A percentile compares a stretch with the other conserved stretches of the same genome.
Evolutionary conservation across 2,888 invertebrate genomes (phyloP).

Genomic region (Dicyrtoma fusca): DNA sequence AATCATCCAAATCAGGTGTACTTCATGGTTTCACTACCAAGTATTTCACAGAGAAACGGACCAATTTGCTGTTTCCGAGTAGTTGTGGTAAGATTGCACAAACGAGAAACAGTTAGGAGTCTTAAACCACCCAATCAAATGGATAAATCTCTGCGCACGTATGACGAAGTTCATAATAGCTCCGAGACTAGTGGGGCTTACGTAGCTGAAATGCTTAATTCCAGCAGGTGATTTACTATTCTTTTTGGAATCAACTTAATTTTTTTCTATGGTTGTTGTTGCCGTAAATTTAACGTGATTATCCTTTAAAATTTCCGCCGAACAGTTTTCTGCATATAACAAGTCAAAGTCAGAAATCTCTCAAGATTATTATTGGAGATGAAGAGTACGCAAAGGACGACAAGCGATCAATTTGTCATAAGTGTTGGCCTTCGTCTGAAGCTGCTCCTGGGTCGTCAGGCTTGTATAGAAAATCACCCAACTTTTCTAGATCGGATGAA

Average conservation of each 20-base stretch:
- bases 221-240: constrained; percentile 46
- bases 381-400: constrained; percentile 43
- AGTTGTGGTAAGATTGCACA: constrained; percentile 73
- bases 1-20: constrained; percentile 65
- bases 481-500: too few relatives aligned
- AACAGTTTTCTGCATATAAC: not conserved
- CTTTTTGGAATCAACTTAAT: too few relatives aligned
- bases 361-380: constrained; percentile 55
- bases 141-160: constrained; percentile 67
- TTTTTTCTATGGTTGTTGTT: too few relatives aligned
- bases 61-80: constrained; percentile 82
- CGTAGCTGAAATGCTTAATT: constrained; percentile 77
- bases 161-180: constrained; percentile 72
- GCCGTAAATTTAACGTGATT: too few relatives aligned
- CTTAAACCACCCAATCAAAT: constrained; percentile 72
- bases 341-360: constrained; percentile 22
- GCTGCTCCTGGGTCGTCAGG: constrained; percentile 38
- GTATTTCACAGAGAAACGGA: constrained; percentile 81
- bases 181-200: constrained; percentile 73
- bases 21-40: constrained; percentile 71
- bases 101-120: constrained; percentile 68
- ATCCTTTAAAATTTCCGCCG: too few relatives aligned
- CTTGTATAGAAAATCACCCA: constrained; percentile 40
- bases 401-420: constrained; percentile 48
- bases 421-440: constrained; percentile 42